These are phyloP conservation scores for Oncorhynchus clarkii DNA, from an alignment of 2,113 vertebrate genomes.

Conservation along the genomic window DNA sequence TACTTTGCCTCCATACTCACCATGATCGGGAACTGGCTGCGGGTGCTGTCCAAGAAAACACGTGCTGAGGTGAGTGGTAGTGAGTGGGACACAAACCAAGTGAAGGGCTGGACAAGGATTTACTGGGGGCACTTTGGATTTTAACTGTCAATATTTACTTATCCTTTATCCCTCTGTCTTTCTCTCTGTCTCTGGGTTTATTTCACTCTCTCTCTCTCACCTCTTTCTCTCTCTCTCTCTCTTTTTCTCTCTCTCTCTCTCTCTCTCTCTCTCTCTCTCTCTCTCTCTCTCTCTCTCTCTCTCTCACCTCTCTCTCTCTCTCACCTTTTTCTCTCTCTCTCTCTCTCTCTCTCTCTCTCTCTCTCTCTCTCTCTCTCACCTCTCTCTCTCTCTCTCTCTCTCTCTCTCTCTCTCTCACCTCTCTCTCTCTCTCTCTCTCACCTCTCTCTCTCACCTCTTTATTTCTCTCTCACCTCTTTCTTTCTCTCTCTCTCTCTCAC, in stretches of 20 bases:
- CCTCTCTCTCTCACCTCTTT: too few species aligned
- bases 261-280: background rate
- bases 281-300: background rate
- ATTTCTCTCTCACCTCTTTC: too few species aligned
- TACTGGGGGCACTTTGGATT: too few species aligned
- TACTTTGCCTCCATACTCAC: conserved; percentile 93
- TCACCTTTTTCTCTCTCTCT: background rate
- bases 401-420: too few species aligned
- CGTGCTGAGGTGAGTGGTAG: conserved; percentile 79
- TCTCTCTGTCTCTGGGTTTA: background rate
- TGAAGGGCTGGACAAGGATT: too few species aligned
- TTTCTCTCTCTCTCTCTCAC: background rate
- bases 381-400: too few species aligned
- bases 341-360: background rate
- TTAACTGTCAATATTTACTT: background rate
- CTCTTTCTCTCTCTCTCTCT: background rate
- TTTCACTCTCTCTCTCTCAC: too few species aligned
- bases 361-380: too few species aligned
- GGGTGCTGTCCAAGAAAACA: conserved; percentile 83
- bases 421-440: too few species aligned
- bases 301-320: too few species aligned
- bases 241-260: background rate
- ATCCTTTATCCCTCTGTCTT: background rate
- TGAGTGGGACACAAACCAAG: too few species aligned
- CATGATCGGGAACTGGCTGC: conserved; percentile 90